Evolutionary conservation across 2,797 vertebrate species (phyloP), one percentile per base, ranked within the genome.

Genomic region (Mus caroli): DNA sequence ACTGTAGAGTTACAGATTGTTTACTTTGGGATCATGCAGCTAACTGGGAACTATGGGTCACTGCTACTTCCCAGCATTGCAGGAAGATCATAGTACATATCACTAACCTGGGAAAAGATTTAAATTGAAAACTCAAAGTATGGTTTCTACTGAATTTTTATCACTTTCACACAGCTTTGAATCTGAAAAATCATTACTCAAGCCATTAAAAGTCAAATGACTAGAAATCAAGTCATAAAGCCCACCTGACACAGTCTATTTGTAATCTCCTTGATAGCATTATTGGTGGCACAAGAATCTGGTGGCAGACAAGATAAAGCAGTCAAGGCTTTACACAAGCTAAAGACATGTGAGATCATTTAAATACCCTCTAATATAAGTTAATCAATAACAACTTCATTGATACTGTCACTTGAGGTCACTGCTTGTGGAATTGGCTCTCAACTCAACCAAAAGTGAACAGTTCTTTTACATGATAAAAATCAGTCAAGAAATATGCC

Each of bases 381-480:
- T 90, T 80, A 82, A 96, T 84, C 94, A 71, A 79, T 76, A 28
- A 67, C 26, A 84, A 46, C 10, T 84, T 95, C 28, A 80, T 93
- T 92, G 37, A 54, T 95, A 79, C n/a, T n/a, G 56, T 96, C 26
- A 62, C 2, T 54, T 69, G 3, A 82, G 43, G 50, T 54, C 24
- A 58, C 24, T 93, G 1, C 88, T 85, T 64, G 34, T 26, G 28
- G 31, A 83, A 54, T 87, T 71, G 94, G 22, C n/a, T 88, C 79
- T 95, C 62, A 94, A 76, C 15, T 88, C 37, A 87, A 89, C 54
- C 20, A 89, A 64, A 86, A 92, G 89, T 79, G 7, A 13, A 7
- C n/a, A 96, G 12, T 77, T 82, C 75, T 76, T 91, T 92, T 69
- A 95, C 91, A 95, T 94, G 77, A 43, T 69, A 73, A 69, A 71